These are phyloP conservation scores for Tauraco hartlaubi DNA, from an alignment of 2,797 vertebrate species.

Conservation along the genomic window DNA sequence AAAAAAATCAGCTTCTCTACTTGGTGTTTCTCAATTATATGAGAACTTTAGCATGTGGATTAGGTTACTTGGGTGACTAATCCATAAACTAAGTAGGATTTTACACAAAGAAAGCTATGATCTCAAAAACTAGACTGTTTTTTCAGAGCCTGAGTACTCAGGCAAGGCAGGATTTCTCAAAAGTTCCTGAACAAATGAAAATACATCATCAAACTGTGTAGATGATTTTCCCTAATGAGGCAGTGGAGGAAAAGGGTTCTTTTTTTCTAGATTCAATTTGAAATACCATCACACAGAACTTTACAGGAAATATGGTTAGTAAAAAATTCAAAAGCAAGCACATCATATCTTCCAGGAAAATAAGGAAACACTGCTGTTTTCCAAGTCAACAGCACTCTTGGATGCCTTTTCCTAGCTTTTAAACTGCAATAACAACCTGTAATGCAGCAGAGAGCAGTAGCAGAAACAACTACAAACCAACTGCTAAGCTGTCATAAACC, in stretches of 20 bases:
- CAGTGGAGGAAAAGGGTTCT: background rate
- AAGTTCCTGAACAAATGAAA: conserved; percentile 19
- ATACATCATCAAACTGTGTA: conserved; percentile 5
- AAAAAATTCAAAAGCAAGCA: background rate
- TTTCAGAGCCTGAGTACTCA: background rate
- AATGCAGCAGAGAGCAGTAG: background rate
- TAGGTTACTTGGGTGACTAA: conserved; percentile 51
- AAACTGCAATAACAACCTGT: conserved; percentile 33
- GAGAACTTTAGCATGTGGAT: conserved; percentile 16
- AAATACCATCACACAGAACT: background rate
- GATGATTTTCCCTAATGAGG: conserved; percentile 6
- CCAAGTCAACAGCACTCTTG: conserved; percentile 58
- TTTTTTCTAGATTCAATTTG: background rate
- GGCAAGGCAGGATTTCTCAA: conserved; percentile 7
- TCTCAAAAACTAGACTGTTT: background rate
- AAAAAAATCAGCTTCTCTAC: background rate
- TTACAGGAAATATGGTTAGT: background rate
- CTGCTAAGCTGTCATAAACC: background rate
- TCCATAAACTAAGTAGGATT: conserved; percentile 14
- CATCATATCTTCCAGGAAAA: background rate
- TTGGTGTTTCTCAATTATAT: conserved; percentile 33
- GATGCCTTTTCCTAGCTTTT: conserved; percentile 20
- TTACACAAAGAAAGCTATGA: conserved; percentile 43
- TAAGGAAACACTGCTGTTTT: conserved; percentile 26
- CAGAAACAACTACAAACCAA: background rate